These are phyloP conservation scores for Bombus sibiricus DNA, from an alignment of 1,140 invertebrate species.

Conservation along the genomic window DNA sequence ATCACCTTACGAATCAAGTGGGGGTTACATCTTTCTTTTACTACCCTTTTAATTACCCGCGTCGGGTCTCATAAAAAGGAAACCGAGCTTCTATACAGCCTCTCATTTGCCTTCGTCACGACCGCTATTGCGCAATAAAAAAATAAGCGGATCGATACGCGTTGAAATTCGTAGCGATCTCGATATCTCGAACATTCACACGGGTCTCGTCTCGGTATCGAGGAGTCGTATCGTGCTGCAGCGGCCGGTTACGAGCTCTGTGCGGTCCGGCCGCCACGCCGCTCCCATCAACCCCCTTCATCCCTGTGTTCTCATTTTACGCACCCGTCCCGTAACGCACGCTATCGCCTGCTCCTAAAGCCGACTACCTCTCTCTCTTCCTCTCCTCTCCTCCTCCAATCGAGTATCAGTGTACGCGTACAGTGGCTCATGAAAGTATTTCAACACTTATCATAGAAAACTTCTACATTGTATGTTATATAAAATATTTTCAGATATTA, in stretches of 20 bases:
- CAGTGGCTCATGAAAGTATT: background rate
- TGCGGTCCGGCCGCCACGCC: background rate
- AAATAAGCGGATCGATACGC: slow-evolving; percentile 36
- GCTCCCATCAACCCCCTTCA: background rate
- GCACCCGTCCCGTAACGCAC: background rate
- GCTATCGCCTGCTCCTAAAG: slow-evolving; percentile 18
- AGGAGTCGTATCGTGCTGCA: background rate
- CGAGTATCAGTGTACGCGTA: background rate
- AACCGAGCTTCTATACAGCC: background rate
- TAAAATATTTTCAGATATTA: too few species aligned
- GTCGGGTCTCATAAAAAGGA: background rate
- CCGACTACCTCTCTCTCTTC: background rate
- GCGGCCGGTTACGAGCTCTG: background rate
- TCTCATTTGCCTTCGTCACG: background rate
- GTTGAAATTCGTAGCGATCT: background rate
- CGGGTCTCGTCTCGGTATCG: background rate
- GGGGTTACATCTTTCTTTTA: background rate
- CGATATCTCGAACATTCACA: slow-evolving; percentile 27
- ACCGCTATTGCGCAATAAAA: slow-evolving; percentile 28
- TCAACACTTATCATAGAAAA: background rate
- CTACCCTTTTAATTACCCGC: slow-evolving; percentile 8
- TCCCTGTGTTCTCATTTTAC: slow-evolving; percentile 9
- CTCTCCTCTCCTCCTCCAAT: background rate
- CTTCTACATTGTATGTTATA: too few species aligned
- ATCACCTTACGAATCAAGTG: background rate